Evolutionary conservation across 2,797 vertebrate species (phyloP).

Genomic region (Coendou prehensilis): DNA sequence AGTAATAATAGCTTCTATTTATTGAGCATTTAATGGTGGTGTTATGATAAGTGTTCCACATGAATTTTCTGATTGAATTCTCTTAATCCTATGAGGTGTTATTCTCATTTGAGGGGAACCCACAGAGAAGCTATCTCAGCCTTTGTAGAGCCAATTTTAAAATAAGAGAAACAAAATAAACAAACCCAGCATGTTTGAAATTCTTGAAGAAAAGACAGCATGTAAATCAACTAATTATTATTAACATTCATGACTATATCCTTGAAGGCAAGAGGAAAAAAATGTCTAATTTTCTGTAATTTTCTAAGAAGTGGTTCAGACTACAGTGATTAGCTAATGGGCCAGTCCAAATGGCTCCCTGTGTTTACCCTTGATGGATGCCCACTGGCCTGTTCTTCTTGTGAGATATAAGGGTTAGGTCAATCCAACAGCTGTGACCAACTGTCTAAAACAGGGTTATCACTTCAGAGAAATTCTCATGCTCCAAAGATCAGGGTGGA

Average conservation of each 20-base stretch:
- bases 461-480: constrained; percentile 20
- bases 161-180: constrained; percentile 74
- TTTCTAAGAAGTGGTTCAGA: constrained; percentile 59
- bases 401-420: neutral
- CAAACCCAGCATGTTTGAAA: constrained; percentile 73
- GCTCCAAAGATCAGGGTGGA: neutral
- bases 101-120: constrained; percentile 65
- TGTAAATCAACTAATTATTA: constrained; percentile 76
- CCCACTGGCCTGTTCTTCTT: neutral
- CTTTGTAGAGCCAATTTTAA: constrained; percentile 73
- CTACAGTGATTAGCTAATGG: constrained; percentile 68
- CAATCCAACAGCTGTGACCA: constrained; percentile 50
- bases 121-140: constrained; percentile 64
- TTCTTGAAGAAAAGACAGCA: constrained; percentile 77
- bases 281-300: constrained; percentile 55
- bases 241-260: constrained; percentile 65
- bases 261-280: constrained; percentile 48
- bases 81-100: constrained; percentile 66
- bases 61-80: constrained; percentile 67
- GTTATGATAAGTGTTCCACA: neutral
- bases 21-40: constrained; percentile 10
- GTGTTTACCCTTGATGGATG: neutral
- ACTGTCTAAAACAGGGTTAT: neutral
- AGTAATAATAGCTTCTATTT: constrained; percentile 17
- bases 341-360: constrained; percentile 57